phyloP scores from a whole-genome alignment of 2,797 vertebrate genomes.

The Pipistrellus kuhlii region DNA sequence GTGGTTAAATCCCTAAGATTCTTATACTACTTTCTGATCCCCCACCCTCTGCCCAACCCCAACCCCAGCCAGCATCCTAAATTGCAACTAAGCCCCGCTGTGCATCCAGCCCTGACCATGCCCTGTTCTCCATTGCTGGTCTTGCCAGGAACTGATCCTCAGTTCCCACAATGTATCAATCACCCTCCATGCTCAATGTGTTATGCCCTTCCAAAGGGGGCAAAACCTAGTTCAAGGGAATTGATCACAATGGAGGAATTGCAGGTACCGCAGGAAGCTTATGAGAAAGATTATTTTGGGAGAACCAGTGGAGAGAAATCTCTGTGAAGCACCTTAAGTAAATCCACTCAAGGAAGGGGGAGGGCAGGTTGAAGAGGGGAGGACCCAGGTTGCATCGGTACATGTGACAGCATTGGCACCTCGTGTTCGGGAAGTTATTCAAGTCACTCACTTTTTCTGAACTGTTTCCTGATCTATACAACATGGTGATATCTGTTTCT shows the following conservation, averaged over 20 bases:
- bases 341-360: not conserved
- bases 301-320: not conserved
- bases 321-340: not conserved
- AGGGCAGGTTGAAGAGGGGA: not conserved
- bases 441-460: slow-evolving; percentile 32
- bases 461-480: slow-evolving; percentile 32
- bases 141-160: not conserved
- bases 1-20: not conserved
- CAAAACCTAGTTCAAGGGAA: not conserved
- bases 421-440: not conserved
- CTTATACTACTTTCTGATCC: not conserved
- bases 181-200: not conserved
- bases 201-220: not conserved
- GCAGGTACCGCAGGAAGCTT: not conserved
- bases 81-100: not conserved
- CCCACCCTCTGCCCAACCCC: not conserved
- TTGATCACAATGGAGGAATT: not conserved
- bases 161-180: not conserved
- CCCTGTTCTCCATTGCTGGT: not conserved
- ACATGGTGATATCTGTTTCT: not conserved
- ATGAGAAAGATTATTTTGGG: not conserved
- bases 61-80: fast-evolving
- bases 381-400: not conserved
- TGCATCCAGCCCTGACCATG: not conserved
- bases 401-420: not conserved